Percentiles rank a stretch among this genome's conserved stretches.
Conservation (phyloP, 2,113 vertebrate genomes). For the Lophius piscatorius region DNA sequence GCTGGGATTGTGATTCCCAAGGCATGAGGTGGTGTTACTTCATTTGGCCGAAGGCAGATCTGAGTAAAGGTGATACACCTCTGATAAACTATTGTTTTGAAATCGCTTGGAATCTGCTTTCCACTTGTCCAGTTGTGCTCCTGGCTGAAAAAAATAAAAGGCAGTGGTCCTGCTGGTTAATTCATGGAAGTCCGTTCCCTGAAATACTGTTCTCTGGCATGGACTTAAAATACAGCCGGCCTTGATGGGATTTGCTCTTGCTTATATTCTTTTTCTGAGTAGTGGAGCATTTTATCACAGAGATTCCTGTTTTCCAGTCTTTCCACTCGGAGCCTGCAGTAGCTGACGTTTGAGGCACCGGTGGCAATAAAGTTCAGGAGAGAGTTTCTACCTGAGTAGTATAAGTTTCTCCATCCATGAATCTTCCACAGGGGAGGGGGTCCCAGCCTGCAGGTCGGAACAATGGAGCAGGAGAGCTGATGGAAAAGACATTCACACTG, state of each 20-base stretch:
- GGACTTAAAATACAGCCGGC: neutral
- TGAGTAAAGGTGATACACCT: no score
- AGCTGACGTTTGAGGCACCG: constrained; percentile 2
- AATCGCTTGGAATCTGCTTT: no score
- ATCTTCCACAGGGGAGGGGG: constrained; percentile 32
- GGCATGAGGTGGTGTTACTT: no score
- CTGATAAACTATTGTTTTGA: no score
- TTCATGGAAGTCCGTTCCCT: no score
- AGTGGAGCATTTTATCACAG: no score
- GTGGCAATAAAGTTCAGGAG: constrained; percentile 12
- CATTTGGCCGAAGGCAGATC: no score
- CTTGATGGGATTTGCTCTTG: neutral
- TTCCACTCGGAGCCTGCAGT: neutral
- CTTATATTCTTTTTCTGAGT: neutral
- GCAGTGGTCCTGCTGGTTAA: no score
- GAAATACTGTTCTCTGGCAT: neutral
- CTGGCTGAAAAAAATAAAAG: no score
- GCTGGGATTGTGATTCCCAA: no score
- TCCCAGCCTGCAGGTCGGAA: constrained; percentile 39
- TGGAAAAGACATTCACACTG: constrained; percentile 71
- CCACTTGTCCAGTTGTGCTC: no score
- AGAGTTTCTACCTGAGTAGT: constrained; percentile 11
- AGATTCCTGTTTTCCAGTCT: no score
- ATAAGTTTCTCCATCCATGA: constrained; percentile 27
- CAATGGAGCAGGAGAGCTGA: constrained; percentile 48